Percentiles rank a stretch among this genome's conserved stretches.
Evolutionary conservation across 2,888 invertebrate species (phyloP).

Genomic region (Buathra laborator): DNA sequence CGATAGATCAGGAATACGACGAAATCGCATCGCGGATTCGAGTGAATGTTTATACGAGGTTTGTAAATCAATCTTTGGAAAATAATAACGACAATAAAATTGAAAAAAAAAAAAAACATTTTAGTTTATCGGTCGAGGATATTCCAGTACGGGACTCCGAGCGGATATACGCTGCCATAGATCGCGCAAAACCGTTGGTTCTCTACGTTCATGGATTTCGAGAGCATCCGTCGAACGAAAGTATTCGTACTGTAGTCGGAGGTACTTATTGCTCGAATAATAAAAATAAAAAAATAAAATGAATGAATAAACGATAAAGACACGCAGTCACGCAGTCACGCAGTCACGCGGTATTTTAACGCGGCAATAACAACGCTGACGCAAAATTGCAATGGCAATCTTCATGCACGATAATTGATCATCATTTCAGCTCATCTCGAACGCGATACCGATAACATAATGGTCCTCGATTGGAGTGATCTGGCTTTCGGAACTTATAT

Average conservation of each 20-base stretch:
- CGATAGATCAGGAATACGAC: background rate
- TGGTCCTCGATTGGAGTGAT: slow-evolving; percentile 78
- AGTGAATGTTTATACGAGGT: slow-evolving; percentile 62
- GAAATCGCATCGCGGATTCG: slow-evolving; percentile 25
- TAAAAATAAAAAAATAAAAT: background rate
- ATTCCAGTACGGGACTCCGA: slow-evolving; percentile 52
- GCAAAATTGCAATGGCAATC: background rate
- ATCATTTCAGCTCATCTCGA: slow-evolving; percentile 74
- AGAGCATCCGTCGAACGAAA: slow-evolving; percentile 72
- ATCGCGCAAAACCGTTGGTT: slow-evolving; percentile 68
- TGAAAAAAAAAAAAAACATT: background rate
- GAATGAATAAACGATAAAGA: background rate
- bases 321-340: background rate
- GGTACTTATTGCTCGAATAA: slow-evolving; percentile 63
- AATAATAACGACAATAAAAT: too few species aligned
- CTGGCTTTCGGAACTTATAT: slow-evolving; percentile 72
- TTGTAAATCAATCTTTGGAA: background rate
- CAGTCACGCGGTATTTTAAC: background rate
- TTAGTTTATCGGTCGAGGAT: slow-evolving; percentile 49
- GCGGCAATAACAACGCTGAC: background rate
- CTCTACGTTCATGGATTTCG: slow-evolving; percentile 75
- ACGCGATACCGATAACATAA: slow-evolving; percentile 74
- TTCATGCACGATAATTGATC: background rate
- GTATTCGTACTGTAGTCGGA: slow-evolving; percentile 71
- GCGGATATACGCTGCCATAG: slow-evolving; percentile 65